These are phyloP conservation scores for Drosophila bifasciata DNA, from an alignment of 1,140 invertebrate species.

Conservation along the genomic window DNA sequence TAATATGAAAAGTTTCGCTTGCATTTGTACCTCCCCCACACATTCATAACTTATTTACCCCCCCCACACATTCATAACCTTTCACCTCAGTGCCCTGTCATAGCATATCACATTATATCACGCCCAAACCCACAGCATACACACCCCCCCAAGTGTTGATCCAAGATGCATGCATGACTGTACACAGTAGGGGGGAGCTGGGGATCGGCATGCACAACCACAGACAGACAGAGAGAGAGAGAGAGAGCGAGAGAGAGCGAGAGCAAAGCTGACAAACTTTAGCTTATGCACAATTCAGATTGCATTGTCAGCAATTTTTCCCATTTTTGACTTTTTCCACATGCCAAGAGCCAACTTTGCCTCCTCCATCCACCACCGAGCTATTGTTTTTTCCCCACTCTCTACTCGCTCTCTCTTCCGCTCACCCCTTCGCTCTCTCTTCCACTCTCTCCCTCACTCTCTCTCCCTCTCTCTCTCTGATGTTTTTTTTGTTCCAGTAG, in stretches of 20 bases:
- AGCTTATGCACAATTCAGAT: slow-evolving; percentile 69
- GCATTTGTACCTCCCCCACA: background rate
- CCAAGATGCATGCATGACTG: slow-evolving; percentile 19
- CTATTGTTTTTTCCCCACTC: slow-evolving; percentile 65
- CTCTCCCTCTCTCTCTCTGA: background rate
- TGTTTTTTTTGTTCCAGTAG: slow-evolving; percentile 6
- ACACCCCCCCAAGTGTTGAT: slow-evolving; percentile 49
- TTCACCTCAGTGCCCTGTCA: slow-evolving; percentile 46
- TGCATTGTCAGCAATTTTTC: slow-evolving; percentile 73
- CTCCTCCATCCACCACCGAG: slow-evolving; percentile 2
- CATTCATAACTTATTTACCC: slow-evolving; percentile 7
- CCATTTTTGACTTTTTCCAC: slow-evolving; percentile 62
- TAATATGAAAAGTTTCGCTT: background rate
- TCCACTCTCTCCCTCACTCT: too few species aligned
- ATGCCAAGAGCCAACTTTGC: slow-evolving; percentile 77
- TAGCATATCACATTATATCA: slow-evolving; percentile 34
- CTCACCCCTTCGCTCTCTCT: too few species aligned
- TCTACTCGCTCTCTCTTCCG: too few species aligned
- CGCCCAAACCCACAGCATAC: slow-evolving; percentile 11
- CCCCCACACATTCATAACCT: slow-evolving; percentile 14
- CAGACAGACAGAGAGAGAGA: too few species aligned
- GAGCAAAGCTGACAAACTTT: slow-evolving; percentile 42
- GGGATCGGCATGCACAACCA: too few species aligned
- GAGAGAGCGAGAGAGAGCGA: background rate
- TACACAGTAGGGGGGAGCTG: too few species aligned